Percentiles rank a stretch among this genome's conserved stretches.
These are phyloP conservation scores for Archivesica marissinica DNA, from an alignment of 1,140 invertebrate species.

Conservation along the genomic window DNA sequence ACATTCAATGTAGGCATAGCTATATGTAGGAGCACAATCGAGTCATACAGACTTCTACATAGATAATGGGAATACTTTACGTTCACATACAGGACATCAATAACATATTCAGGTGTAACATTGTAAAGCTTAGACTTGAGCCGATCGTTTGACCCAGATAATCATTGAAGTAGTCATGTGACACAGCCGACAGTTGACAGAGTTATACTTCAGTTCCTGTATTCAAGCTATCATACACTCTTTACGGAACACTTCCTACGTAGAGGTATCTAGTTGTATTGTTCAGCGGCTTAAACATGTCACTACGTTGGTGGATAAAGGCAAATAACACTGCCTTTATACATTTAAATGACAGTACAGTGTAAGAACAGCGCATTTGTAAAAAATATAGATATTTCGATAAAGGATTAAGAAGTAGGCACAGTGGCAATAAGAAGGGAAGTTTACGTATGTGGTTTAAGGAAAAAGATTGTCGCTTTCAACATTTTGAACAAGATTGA, in stretches of 20 bases:
- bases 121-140: neutral
- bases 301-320: slow-evolving; percentile 36
- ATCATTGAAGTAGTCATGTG: slow-evolving; percentile 42
- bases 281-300: slow-evolving; percentile 53
- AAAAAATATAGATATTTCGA: slow-evolving; percentile 38
- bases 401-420: slow-evolving; percentile 15
- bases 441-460: slow-evolving; percentile 29
- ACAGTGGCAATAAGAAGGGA: slow-evolving; percentile 9
- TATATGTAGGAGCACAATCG: neutral
- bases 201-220: slow-evolving; percentile 51
- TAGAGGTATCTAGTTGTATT: slow-evolving; percentile 16
- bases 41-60: neutral
- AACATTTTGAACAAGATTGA: slow-evolving; percentile 17
- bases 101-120: slow-evolving; percentile 12
- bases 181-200: slow-evolving; percentile 30
- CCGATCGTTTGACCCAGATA: slow-evolving; percentile 45
- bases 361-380: slow-evolving; percentile 27
- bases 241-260: slow-evolving; percentile 52
- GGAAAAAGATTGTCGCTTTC: no score
- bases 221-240: slow-evolving; percentile 20
- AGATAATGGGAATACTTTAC: slow-evolving; percentile 4
- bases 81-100: neutral
- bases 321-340: slow-evolving; percentile 36
- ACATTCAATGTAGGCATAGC: neutral
- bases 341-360: slow-evolving; percentile 54